These are phyloP conservation scores for Tinamus guttatus DNA, from an alignment of 2,113 vertebrate species.

Conservation along the genomic window DNA sequence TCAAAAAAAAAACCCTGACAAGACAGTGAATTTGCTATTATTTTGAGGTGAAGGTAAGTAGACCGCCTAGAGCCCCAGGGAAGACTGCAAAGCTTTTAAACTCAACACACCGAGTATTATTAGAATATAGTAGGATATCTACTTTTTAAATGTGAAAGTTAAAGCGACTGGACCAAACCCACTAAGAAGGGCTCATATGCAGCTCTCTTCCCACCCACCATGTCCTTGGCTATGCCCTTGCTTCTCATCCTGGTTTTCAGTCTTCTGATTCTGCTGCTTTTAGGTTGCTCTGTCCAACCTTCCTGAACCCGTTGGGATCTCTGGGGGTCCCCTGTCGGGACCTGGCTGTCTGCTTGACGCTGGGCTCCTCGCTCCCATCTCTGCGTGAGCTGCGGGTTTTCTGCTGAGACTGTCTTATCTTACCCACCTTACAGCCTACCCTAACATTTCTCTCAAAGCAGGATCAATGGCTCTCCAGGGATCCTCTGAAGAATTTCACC, in stretches of 20 bases:
- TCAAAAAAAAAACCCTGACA: not conserved
- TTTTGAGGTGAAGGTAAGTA: not conserved
- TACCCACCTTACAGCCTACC: not conserved
- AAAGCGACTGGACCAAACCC: not conserved
- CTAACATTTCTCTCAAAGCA: not conserved
- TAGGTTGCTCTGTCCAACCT: not conserved
- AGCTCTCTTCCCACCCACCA: not conserved
- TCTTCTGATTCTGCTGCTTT: not conserved
- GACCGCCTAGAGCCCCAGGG: not conserved
- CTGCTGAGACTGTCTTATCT: not conserved
- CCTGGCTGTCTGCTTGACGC: fast-evolving
- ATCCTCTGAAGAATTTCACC: not conserved
- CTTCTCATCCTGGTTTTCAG: not conserved
- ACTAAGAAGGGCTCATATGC: not conserved
- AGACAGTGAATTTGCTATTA: not conserved
- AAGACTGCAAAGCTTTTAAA: not conserved
- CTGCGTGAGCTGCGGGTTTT: fast-evolving
- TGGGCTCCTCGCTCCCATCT: not conserved
- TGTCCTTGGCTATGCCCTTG: not conserved
- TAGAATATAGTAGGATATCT: not conserved
- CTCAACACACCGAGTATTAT: not conserved
- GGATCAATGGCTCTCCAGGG: not conserved
- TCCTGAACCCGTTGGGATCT: not conserved
- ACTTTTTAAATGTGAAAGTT: not conserved
- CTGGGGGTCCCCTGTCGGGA: not conserved